phyloP scores from a whole-genome alignment of 1,140 invertebrate species.

The Cotesia typhae region DNA sequence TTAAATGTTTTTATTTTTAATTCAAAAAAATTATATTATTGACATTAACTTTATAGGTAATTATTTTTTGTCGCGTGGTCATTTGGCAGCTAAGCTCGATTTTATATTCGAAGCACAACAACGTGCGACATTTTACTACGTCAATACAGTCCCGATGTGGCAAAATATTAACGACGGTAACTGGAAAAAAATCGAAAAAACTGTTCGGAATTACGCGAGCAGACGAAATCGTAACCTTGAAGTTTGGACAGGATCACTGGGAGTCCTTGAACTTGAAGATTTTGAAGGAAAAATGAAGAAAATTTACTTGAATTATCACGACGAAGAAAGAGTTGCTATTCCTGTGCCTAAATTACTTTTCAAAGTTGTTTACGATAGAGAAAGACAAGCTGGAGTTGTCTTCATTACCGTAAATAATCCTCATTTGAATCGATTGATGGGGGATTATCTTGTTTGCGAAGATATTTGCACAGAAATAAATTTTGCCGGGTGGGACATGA shows the following conservation, averaged over 20 bases:
- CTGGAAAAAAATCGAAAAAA: slow-evolving; percentile 68
- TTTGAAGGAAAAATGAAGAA: slow-evolving; percentile 57
- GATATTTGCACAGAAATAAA: slow-evolving; percentile 33
- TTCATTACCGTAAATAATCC: slow-evolving; percentile 74
- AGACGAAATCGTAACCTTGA: slow-evolving; percentile 48
- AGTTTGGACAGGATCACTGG: slow-evolving; percentile 66
- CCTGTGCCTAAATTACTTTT: slow-evolving; percentile 69
- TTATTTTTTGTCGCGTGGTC: slow-evolving; percentile 70
- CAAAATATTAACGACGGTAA: slow-evolving; percentile 73
- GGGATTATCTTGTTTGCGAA: slow-evolving; percentile 34
- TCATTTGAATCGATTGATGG: slow-evolving; percentile 54
- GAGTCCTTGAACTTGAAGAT: slow-evolving; percentile 63
- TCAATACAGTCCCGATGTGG: slow-evolving; percentile 70
- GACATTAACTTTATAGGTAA: slow-evolving; percentile 12
- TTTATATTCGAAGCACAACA: slow-evolving; percentile 72
- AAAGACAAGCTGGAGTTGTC: slow-evolving; percentile 63
- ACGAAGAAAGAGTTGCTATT: slow-evolving; percentile 50
- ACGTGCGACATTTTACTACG: slow-evolving; percentile 72
- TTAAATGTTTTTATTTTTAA: not conserved
- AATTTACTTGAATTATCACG: slow-evolving; percentile 63
- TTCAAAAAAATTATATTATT: slow-evolving; percentile 1
- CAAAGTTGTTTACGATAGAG: slow-evolving; percentile 69
- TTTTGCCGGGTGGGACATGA: slow-evolving; percentile 27
- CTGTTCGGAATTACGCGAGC: slow-evolving; percentile 54
- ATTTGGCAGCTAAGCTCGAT: slow-evolving; percentile 75